phyloP scores from a whole-genome alignment of 1,140 invertebrate genomes.

The Listronotus bonariensis region DNA sequence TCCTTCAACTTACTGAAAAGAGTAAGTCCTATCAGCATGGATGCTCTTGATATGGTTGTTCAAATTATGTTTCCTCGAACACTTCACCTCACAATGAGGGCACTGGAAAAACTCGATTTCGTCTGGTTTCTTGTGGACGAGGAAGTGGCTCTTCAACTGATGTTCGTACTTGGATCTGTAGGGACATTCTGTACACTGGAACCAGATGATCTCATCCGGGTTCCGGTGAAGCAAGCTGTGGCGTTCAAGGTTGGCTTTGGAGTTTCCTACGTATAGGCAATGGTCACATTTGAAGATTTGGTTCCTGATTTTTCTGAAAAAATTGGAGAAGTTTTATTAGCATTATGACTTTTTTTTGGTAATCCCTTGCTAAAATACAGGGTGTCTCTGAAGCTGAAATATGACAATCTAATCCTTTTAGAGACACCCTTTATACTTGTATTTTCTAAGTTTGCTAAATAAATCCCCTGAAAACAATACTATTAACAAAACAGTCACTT shows the following conservation, averaged over 20 bases:
- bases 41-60: conserved; percentile 25
- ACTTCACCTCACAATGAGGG: conserved; percentile 23
- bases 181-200: conserved; percentile 19
- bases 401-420: no score
- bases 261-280: conserved; percentile 22
- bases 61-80: conserved; percentile 29
- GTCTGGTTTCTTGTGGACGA: conserved; percentile 24
- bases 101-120: conserved; percentile 29
- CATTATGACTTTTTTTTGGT: no score
- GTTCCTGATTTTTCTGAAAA: conserved; percentile 5
- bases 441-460: no score
- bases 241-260: conserved; percentile 20
- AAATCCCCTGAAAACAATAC: no score
- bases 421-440: no score
- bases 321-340: no score
- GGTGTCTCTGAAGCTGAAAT: no score
- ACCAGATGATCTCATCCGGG: conserved; percentile 26
- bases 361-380: no score
- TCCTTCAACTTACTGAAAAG: conserved; percentile 3
- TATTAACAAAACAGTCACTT: neutral
- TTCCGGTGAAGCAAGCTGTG: conserved; percentile 21
- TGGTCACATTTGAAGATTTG: conserved; percentile 15
- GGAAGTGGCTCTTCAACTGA: conserved; percentile 27
- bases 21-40: conserved; percentile 16
- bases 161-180: conserved; percentile 28